Evolutionary conservation across 2,113 vertebrate genomes (phyloP), one percentile per base, ranked within the genome.

Genomic region (Rhinogobius similis): DNA sequence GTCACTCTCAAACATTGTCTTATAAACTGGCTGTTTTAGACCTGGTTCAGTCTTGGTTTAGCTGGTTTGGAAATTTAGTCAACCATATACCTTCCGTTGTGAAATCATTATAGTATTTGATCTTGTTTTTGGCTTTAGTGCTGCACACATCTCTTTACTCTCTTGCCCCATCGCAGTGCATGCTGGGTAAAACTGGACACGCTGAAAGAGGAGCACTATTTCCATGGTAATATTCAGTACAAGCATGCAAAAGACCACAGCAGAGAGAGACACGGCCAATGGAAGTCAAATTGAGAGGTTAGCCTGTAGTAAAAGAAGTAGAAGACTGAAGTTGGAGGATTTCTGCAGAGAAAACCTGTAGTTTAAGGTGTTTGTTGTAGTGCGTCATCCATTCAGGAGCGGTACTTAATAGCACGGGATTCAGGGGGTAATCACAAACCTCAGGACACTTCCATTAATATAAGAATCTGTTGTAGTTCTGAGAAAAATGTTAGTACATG

Each of bases 221-320:
- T 50, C 46, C 46, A 50, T 50, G 46, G 46, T 21, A 50, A 50
- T 50, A 50, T 50, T 50, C 46, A 10, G 46, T 50, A 50, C 46
- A 50, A 50, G 46, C 46, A 50, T 50, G 46, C 20, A 21, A 50
- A 50, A 50, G 46, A 50, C 20, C 46, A 50, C 46, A 20, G 46
- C 46, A 21, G 46, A 50, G 46, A 50, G 46, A 6, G 46, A n/a
- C 20, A 50, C 46, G 20, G 46, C 20, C 46, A 50, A 21, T 50
- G 46, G 46, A 21, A n/a, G 46, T 50, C 46, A 50, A 50, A 50
- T 50, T 21, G 20, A 50, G 20, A 50, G 20, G 20, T n/a, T n/a
- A 50, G 5, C 20, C 20, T 41, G 39, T 10, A 50, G 46, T 21
- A n/a, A 50, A n/a, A n/a, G n/a, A n/a, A 50, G 20, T 6, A 2